Conservation (phyloP, 2,797 vertebrate genomes). For the Microctenopoma steveboyesi region DNA sequence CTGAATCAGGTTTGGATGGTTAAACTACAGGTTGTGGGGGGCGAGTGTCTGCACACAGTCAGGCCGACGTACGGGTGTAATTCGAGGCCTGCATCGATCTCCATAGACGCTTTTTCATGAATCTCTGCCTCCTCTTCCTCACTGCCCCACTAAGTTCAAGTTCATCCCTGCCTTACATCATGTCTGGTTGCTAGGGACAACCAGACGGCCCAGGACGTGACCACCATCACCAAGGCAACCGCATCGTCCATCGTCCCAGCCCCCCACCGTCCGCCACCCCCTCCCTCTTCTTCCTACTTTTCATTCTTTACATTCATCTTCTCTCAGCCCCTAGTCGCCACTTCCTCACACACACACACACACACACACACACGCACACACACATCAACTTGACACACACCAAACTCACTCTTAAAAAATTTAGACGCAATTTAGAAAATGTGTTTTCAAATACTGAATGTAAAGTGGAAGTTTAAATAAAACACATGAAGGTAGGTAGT, state of each 20-base stretch:
- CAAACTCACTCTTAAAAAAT: constrained; percentile 22
- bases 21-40: too few relatives aligned
- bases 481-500: constrained; percentile 18
- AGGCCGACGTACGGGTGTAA: constrained; percentile 81
- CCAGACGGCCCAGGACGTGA: constrained; percentile 98
- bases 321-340: constrained; percentile 80
- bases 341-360: constrained; percentile 20
- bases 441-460: constrained; percentile 30
- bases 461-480: constrained; percentile 50
- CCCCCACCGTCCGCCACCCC: constrained; percentile 1
- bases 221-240: constrained; percentile 91
- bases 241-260: constrained; percentile 12
- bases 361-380: constrained; percentile 9
- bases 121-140: constrained; percentile 66
- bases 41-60: too few relatives aligned
- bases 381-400: neutral
- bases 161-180: constrained; percentile 97
- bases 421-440: constrained; percentile 61
- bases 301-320: constrained; percentile 64
- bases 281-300: constrained; percentile 1
- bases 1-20: too few relatives aligned
- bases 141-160: constrained; percentile 93
- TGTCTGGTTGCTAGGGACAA: constrained; percentile 97
- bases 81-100: constrained; percentile 95
- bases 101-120: constrained; percentile 88